Evolutionary conservation across 2,797 vertebrate species (phyloP).

Genomic region (Allochrocebus solatus): DNA sequence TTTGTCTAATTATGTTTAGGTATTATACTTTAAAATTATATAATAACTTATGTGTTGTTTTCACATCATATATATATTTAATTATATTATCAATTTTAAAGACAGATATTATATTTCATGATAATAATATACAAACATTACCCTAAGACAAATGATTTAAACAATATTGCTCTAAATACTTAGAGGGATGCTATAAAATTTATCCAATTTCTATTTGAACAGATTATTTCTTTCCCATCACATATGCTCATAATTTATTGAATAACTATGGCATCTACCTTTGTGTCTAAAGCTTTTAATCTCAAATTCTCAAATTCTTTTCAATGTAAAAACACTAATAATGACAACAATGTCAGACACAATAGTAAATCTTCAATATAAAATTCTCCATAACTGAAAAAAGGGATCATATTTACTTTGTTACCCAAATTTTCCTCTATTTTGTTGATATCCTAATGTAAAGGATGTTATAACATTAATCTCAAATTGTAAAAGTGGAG

Average conservation of each 20-base stretch:
- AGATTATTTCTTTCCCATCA: background rate
- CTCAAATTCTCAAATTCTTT: background rate
- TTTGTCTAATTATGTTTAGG: background rate
- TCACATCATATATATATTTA: background rate
- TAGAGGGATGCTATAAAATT: background rate
- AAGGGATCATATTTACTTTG: background rate
- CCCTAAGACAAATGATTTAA: background rate
- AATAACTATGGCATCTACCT: background rate
- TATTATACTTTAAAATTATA: background rate
- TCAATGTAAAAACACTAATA: background rate
- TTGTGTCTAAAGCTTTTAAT: background rate
- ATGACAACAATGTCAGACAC: background rate
- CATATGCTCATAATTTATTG: background rate
- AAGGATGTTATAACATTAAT: background rate
- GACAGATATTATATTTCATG: background rate
- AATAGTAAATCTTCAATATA: slow-evolving; percentile 1
- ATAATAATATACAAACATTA: background rate
- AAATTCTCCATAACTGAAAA: background rate
- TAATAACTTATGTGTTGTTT: background rate
- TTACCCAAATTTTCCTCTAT: background rate
- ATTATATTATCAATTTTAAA: background rate
- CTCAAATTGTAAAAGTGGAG: background rate
- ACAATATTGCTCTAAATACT: background rate
- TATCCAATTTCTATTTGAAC: background rate
- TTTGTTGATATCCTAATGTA: background rate